These are phyloP conservation scores for Cantharis rufa DNA, from an alignment of 2,888 invertebrate genomes.

Conservation along the genomic window DNA sequence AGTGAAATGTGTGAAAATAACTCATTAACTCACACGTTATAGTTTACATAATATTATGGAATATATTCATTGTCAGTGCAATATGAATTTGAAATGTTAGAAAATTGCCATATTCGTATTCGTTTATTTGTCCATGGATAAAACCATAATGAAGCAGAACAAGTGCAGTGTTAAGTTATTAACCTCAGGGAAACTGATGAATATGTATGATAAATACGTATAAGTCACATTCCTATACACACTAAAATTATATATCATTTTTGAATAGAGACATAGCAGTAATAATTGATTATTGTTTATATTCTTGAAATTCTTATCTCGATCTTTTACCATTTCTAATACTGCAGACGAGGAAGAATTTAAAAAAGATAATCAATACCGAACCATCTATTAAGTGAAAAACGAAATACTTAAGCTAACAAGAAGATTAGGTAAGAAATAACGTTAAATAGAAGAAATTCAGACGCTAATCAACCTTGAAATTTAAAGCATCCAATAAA, in stretches of 20 bases:
- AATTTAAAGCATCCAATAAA: neutral
- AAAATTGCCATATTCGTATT: neutral
- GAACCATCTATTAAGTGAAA: neutral
- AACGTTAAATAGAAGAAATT: neutral
- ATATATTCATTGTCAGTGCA: neutral
- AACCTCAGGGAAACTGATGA: neutral
- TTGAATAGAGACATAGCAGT: neutral
- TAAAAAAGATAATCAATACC: neutral
- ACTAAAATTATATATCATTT: neutral
- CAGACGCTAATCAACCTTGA: neutral
- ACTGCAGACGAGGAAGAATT: neutral
- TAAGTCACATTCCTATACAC: neutral
- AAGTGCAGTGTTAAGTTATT: neutral
- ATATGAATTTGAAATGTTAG: neutral
- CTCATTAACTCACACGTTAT: neutral
- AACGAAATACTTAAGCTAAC: neutral
- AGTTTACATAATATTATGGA: neutral
- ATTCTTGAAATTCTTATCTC: neutral
- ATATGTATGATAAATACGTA: neutral
- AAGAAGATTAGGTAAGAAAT: neutral
- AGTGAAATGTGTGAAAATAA: neutral
- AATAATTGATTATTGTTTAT: neutral
- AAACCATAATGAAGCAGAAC: neutral
- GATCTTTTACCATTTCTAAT: neutral
- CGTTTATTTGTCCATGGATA: neutral